Evolutionary conservation across 2,888 invertebrate genomes (phyloP).

Genomic region (Nomada flava): DNA sequence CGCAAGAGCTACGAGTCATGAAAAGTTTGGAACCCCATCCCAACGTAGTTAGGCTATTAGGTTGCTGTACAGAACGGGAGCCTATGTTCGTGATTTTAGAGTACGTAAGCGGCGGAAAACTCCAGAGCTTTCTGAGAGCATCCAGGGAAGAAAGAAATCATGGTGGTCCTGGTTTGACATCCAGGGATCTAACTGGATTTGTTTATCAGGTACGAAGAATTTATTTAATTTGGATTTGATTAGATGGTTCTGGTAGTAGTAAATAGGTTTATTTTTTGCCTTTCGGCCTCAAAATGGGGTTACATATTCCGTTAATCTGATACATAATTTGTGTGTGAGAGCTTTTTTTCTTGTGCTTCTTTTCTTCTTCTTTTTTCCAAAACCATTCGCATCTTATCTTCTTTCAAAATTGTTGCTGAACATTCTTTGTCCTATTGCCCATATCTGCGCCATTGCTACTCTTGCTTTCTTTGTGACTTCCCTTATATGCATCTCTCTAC

Average conservation of each 20-base stretch:
- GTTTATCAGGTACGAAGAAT: slow-evolving; percentile 91
- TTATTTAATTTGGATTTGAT: neutral
- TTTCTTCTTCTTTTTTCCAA: no score
- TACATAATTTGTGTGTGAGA: no score
- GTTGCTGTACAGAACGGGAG: slow-evolving; percentile 95
- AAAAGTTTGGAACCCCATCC: slow-evolving; percentile 95
- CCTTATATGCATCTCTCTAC: neutral
- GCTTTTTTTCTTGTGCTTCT: no score
- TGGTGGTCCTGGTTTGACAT: slow-evolving; percentile 88
- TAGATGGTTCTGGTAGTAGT: no score
- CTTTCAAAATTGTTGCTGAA: slow-evolving; percentile 2
- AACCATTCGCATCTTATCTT: neutral
- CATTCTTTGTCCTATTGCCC: neutral
- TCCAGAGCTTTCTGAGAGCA: slow-evolving; percentile 94
- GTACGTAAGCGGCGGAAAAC: slow-evolving; percentile 94
- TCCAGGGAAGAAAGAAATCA: slow-evolving; percentile 94
- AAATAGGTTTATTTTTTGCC: no score
- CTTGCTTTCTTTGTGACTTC: neutral
- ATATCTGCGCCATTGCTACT: neutral
- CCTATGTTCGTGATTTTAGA: slow-evolving; percentile 97
- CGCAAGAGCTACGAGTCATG: slow-evolving; percentile 96
- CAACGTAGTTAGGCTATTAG: slow-evolving; percentile 94
- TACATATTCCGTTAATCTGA: no score
- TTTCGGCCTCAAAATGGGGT: no score
- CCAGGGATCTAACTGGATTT: slow-evolving; percentile 94